Percentiles rank a stretch among this genome's conserved stretches.
Evolutionary conservation across 2,113 vertebrate genomes (phyloP).

Genomic region (Pachyramphus minor): DNA sequence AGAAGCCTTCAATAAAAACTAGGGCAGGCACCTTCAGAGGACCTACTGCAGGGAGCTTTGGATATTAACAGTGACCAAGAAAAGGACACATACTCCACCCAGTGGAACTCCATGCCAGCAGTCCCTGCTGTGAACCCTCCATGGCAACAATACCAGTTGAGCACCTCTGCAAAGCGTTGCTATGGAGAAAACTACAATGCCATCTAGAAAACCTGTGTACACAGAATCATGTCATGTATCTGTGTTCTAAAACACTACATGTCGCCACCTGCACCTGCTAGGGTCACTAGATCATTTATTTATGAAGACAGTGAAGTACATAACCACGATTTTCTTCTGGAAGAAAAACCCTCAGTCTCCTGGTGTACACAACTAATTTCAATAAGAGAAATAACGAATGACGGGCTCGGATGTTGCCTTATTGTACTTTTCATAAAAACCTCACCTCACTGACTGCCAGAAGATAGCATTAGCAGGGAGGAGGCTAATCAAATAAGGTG

Average conservation of each 20-base stretch:
- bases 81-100: not conserved
- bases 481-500: not conserved
- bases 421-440: not conserved
- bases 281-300: not conserved
- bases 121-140: not conserved
- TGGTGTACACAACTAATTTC: not conserved
- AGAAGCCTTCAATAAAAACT: not conserved
- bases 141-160: not conserved
- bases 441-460: not conserved
- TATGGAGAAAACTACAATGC: not conserved
- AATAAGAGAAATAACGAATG: not conserved
- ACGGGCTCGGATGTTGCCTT: not conserved
- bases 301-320: not conserved
- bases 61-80: rapidly evolving
- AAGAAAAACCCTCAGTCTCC: not conserved
- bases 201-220: not conserved
- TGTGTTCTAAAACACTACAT: not conserved
- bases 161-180: not conserved
- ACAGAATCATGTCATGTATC: not conserved
- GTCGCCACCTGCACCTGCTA: not conserved
- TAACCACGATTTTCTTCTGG: not conserved
- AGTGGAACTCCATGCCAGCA: not conserved
- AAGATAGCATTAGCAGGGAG: not conserved
- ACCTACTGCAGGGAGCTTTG: not conserved
- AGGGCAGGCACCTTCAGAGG: not conserved